phyloP scores from a whole-genome alignment of 1,140 invertebrate genomes.

The Pteromalus puparum region DNA sequence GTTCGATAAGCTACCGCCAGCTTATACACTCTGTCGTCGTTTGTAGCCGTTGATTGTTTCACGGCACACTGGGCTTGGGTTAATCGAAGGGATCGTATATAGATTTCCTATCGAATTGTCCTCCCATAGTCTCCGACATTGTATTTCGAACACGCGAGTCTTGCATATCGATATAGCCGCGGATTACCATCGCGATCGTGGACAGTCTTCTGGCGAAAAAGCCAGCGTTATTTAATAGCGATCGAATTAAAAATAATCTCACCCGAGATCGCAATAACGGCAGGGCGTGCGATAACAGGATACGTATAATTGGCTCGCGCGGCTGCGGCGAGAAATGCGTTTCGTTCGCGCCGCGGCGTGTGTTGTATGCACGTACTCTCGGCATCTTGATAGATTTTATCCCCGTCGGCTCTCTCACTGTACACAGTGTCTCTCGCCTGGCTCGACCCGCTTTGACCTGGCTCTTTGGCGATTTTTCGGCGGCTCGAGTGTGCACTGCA shows the following conservation, averaged over 20 bases:
- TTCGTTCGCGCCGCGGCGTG: too few species aligned
- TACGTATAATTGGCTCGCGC: conserved; percentile 9
- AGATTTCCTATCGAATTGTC: too few species aligned
- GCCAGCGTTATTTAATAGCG: too few species aligned
- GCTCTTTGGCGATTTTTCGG: background rate
- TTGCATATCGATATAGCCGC: too few species aligned
- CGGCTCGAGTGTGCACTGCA: background rate
- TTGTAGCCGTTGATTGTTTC: background rate
- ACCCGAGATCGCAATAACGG: background rate
- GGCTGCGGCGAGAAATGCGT: background rate
- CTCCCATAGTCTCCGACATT: too few species aligned
- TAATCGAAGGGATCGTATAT: background rate
- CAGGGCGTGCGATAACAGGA: background rate
- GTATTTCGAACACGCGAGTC: background rate
- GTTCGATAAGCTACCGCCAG: too few species aligned
- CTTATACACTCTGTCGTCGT: background rate
- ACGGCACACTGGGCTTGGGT: background rate
- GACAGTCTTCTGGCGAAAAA: background rate
- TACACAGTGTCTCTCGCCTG: too few species aligned
- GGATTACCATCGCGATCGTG: too few species aligned
- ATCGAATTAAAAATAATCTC: too few species aligned
- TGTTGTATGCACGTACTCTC: background rate
- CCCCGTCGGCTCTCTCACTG: background rate
- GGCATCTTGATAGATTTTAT: background rate
- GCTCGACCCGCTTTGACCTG: too few species aligned